Base-by-base conservation (phyloP, 2,113 vertebrate species). In the Clupea harengus region DNA sequence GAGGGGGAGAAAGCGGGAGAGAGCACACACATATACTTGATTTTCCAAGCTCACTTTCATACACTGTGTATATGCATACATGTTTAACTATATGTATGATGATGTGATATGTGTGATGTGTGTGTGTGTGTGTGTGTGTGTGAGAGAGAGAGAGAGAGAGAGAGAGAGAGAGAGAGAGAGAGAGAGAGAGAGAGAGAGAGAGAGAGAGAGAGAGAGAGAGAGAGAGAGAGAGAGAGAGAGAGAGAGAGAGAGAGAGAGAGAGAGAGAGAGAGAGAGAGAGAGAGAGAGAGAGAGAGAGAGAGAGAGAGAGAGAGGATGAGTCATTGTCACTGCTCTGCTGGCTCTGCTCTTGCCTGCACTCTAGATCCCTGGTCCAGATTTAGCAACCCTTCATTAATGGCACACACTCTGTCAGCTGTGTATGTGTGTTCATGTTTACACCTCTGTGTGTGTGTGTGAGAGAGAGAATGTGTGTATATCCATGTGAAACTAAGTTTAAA, bases 361-460 rank as follows among this genome's bases (percentile, higher is more conserved):
- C 49, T 25, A 83, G 80, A 25, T 81, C 88, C 44, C 81, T 85
- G 83, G 64, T n/a, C 52, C 84, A 39, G 50, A 89, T 91, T 88
- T 87, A 88, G 80, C 45, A 89, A 20, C 82, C 47, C 81, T 84
- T 88, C 72, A 92, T 92, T 92, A 90, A 89, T 85, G 47, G 72
- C 82, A 83, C 47, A 87, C 86, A 28, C 90, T 92, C 4, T 18
- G 13, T 88, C 89, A 50, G 47, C n/a, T 45, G 46, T 50, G 22
- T 25, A 1, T 11, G 10, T 50, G n/a, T 50, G 20, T 82, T 39
- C 20, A 7, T 45, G 78, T 81, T 5, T 81, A 1, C 6, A 13
- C 89, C 90, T 81, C 32, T 45, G 72, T 32, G 18, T n/a, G 18
- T 22, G 5, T 64, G 57, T 64, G 57, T 15, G 50, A 17, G 25